Evolutionary conservation across 1,140 invertebrate genomes (phyloP).

Genomic region (Trinorchestia longiramus): DNA sequence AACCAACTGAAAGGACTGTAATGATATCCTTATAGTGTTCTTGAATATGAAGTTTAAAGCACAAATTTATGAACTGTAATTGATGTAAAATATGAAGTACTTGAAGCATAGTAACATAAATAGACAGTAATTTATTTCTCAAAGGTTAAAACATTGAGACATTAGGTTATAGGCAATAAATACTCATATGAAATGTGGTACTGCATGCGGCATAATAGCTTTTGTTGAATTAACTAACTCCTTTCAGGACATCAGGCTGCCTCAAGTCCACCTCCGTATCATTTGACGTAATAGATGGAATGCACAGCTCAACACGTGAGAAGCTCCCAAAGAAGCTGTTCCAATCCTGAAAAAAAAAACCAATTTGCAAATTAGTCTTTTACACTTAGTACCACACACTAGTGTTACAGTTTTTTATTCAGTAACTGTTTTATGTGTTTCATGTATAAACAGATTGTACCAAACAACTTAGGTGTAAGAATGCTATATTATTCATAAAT

Average conservation of each 20-base stretch:
- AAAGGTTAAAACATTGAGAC: background rate
- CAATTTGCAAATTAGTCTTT: background rate
- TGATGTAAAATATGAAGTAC: no score
- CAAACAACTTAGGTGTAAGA: background rate
- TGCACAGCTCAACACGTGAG: conserved; percentile 30
- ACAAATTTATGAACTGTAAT: no score
- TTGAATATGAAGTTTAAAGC: no score
- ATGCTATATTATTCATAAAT: background rate
- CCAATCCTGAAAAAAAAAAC: conserved; percentile 29
- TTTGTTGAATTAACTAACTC: background rate
- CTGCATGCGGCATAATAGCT: background rate
- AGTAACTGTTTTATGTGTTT: background rate
- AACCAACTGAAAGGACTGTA: no score
- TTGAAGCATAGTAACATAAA: no score
- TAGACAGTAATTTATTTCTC: no score
- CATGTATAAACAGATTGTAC: background rate
- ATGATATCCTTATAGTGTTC: no score
- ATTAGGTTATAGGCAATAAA: background rate
- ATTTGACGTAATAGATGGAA: background rate
- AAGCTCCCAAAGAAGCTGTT: conserved; percentile 20
- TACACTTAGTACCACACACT: background rate
- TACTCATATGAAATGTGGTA: background rate
- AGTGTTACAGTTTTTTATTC: background rate
- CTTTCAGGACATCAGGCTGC: background rate
- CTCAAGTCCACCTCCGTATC: background rate